Evolutionary conservation across 1,140 invertebrate species (phyloP).

Genomic region (Amphibalanus amphitrite): DNA sequence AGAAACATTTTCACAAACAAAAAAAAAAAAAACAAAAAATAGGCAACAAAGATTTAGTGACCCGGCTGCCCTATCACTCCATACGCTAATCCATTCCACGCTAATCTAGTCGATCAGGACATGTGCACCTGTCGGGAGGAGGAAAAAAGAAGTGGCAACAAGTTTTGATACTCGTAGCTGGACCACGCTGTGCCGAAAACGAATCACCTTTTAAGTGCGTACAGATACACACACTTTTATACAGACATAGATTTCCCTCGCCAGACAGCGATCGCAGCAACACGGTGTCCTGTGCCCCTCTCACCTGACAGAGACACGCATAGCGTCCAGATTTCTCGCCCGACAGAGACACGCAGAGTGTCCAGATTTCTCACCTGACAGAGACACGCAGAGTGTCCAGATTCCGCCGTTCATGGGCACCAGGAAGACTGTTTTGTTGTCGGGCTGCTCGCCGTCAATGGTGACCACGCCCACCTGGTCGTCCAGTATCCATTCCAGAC

Average conservation of each 20-base stretch:
- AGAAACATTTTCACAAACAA: no score
- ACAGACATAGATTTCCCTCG: neutral
- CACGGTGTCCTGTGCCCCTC: neutral
- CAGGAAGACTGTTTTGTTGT: slow-evolving; percentile 34
- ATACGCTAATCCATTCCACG: no score
- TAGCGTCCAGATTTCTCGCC: no score
- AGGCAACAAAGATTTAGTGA: no score
- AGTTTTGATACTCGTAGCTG: no score
- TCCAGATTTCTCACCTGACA: slow-evolving; percentile 56
- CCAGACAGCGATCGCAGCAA: neutral
- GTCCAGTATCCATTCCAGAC: neutral
- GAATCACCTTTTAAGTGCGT: neutral
- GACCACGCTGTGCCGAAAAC: no score
- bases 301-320: neutral
- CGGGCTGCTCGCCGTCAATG: slow-evolving; percentile 14
- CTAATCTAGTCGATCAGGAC: no score
- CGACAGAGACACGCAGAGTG: slow-evolving; percentile 50
- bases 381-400: slow-evolving; percentile 62
- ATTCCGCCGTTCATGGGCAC: slow-evolving; percentile 71
- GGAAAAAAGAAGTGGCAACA: no score
- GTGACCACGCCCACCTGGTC: slow-evolving; percentile 17
- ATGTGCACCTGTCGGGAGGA: no score
- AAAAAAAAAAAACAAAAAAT: no score
- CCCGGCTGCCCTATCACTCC: no score
- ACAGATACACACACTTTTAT: slow-evolving; percentile 4